A percentile compares a stretch with the other conserved stretches of the same genome.
Conservation (phyloP, 2,888 invertebrate species). For the Rotaria sp. region DNA sequence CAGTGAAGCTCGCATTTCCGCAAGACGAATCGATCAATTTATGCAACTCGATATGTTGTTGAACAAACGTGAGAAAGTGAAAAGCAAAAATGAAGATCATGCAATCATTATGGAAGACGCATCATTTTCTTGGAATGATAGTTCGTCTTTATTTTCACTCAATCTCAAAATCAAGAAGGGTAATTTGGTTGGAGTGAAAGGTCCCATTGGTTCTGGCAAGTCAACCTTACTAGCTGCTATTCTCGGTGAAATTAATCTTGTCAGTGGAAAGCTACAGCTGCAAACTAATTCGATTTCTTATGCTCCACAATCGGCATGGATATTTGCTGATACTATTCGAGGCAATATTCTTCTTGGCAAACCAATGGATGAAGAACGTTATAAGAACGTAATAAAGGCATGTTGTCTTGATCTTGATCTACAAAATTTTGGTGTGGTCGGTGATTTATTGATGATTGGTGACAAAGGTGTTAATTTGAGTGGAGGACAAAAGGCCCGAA, state of each 20-base stretch:
- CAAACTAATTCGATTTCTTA: constrained; percentile 50
- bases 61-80: no score
- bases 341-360: constrained; percentile 59
- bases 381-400: constrained; percentile 47
- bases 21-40: no score
- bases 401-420: constrained; percentile 59
- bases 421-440: constrained; percentile 57
- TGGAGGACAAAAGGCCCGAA: no score
- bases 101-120: no score
- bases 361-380: constrained; percentile 47
- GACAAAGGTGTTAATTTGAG: constrained; percentile 60
- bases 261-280: constrained; percentile 55
- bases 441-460: constrained; percentile 61
- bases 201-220: constrained; percentile 58
- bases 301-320: constrained; percentile 59
- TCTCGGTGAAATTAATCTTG: constrained; percentile 74
- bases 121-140: background rate
- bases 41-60: no score
- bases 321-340: constrained; percentile 65
- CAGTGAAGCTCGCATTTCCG: no score
- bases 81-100: no score
- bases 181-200: constrained; percentile 63
- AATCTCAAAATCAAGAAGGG: constrained; percentile 52
- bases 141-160: constrained; percentile 47
- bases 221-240: constrained; percentile 74